Evolutionary conservation across 2,797 vertebrate species (phyloP).

Genomic region (Megaceryle alcyon): DNA sequence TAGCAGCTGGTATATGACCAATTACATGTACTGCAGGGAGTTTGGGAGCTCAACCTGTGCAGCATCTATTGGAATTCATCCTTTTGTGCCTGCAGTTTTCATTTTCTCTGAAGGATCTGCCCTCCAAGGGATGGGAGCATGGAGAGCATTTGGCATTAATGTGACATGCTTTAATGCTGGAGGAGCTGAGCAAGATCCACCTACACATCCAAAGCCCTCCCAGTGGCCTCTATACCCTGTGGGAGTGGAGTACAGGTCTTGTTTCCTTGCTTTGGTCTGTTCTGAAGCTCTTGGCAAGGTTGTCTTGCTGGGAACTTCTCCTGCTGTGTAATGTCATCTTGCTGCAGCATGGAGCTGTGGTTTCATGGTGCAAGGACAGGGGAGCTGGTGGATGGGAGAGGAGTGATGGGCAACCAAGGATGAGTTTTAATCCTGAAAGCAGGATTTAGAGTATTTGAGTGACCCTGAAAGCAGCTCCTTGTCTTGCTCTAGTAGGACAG

Average conservation of each 20-base stretch:
- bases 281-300: background rate
- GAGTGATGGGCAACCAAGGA: background rate
- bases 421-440: accelerated
- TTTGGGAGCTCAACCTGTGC: background rate
- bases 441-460: background rate
- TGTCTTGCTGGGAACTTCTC: accelerated
- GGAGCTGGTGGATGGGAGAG: background rate
- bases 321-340: background rate
- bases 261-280: background rate
- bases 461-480: background rate
- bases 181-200: background rate
- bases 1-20: background rate
- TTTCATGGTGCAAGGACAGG: accelerated
- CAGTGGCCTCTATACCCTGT: background rate
- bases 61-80: background rate
- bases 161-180: background rate
- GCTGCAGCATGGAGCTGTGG: accelerated
- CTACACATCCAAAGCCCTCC: background rate
- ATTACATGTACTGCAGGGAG: background rate
- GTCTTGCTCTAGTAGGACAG: background rate
- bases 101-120: background rate
- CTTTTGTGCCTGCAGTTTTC: background rate
- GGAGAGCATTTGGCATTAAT: accelerated
- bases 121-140: background rate
- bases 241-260: background rate